These are phyloP conservation scores for Nephrotoma guestfalica DNA, from an alignment of 2,888 invertebrate genomes.

Conservation along the genomic window DNA sequence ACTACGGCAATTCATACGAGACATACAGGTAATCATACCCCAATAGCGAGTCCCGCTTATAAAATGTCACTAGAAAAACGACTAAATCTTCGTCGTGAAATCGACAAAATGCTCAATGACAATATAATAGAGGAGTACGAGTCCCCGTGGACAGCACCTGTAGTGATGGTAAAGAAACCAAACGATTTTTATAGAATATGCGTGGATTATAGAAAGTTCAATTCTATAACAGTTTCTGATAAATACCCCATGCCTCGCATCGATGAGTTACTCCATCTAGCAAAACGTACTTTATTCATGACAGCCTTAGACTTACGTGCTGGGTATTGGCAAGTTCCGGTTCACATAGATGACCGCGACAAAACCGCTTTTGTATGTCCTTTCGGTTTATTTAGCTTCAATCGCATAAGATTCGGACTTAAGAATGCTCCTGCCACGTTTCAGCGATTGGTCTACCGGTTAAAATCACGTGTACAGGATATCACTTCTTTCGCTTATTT, in stretches of 20 bases:
- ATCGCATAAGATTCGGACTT: neutral
- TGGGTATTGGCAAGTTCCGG: no score
- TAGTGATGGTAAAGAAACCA: constrained; percentile 22
- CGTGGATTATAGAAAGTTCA: constrained; percentile 21
- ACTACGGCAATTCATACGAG: constrained; percentile 16
- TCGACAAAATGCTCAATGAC: constrained; percentile 19
- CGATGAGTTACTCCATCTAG: neutral
- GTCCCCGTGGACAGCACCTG: constrained; percentile 24
- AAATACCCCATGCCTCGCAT: neutral
- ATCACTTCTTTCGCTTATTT: constrained; percentile 16
- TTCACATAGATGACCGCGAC: constrained; percentile 8
- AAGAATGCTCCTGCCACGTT: constrained; percentile 5
- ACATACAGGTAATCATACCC: constrained; percentile 19
- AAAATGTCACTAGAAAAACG: constrained; percentile 18
- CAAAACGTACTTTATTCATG: constrained; percentile 6
- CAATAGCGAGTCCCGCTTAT: constrained; percentile 23
- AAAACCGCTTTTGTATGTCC: constrained; percentile 12
- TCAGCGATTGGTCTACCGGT: constrained; percentile 19
- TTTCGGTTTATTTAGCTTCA: constrained; percentile 13
- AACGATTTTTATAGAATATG: constrained; percentile 20
- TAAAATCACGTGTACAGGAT: constrained; percentile 13
- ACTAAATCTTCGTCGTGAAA: constrained; percentile 15
- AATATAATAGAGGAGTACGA: constrained; percentile 25
- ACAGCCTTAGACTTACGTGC: constrained; percentile 12
- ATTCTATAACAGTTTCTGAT: constrained; percentile 15